Percentiles rank a stretch among this genome's conserved stretches.
These are phyloP conservation scores for Parotocinclus haroldoi DNA, from an alignment of 2,797 vertebrate species.

Conservation along the genomic window DNA sequence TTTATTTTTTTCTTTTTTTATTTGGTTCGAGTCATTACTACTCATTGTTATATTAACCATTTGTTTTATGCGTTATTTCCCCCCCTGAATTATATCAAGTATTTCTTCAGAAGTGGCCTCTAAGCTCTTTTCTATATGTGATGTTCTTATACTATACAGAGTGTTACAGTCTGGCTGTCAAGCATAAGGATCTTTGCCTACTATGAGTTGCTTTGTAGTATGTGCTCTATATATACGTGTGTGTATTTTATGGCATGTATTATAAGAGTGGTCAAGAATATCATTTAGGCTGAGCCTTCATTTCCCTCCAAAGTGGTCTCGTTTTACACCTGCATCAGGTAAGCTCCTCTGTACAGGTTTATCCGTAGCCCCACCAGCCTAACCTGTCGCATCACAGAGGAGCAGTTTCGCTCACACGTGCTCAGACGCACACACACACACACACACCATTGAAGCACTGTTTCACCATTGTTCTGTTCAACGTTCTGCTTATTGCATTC, in stretches of 20 bases:
- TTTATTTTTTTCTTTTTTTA: slow-evolving; percentile 41
- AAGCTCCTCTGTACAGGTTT: slow-evolving; percentile 49
- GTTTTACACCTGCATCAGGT: slow-evolving; percentile 49
- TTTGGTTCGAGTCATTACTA: slow-evolving; percentile 63
- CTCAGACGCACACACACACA: slow-evolving; percentile 38
- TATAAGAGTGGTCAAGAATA: slow-evolving; percentile 48
- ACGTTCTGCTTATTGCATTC: slow-evolving; percentile 54
- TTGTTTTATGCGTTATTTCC: slow-evolving; percentile 56
- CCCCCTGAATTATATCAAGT: slow-evolving; percentile 74
- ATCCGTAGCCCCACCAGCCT: slow-evolving; percentile 49
- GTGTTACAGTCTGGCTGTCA: slow-evolving; percentile 52
- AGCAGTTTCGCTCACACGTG: slow-evolving; percentile 31
- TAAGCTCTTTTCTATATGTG: slow-evolving; percentile 50
- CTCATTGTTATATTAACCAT: slow-evolving; percentile 44
- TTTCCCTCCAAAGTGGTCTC: slow-evolving; percentile 32
- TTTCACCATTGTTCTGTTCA: slow-evolving; percentile 54
- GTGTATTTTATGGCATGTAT: slow-evolving; percentile 64
- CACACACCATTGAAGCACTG: slow-evolving; percentile 40
- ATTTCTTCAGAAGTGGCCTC: slow-evolving; percentile 75
- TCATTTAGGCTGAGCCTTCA: slow-evolving; percentile 36
- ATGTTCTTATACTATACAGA: slow-evolving; percentile 50
- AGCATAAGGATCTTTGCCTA: slow-evolving; percentile 51
- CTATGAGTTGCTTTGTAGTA: slow-evolving; percentile 56
- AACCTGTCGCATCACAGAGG: slow-evolving; percentile 44
- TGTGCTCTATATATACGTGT: slow-evolving; percentile 46